These are phyloP conservation scores for Seira sanloemensis DNA, from an alignment of 2,888 invertebrate species.

Conservation along the genomic window DNA sequence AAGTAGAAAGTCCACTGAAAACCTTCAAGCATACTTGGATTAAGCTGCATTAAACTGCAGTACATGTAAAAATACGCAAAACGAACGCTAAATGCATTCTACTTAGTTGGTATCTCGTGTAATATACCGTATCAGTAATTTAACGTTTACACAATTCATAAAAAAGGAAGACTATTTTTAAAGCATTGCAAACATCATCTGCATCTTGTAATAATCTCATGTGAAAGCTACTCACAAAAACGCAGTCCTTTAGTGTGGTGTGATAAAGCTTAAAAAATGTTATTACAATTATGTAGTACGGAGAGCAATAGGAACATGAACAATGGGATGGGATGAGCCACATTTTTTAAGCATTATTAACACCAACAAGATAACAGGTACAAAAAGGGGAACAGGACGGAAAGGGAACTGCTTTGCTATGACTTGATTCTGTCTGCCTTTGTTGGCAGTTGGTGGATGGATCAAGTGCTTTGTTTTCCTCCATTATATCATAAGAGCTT, in stretches of 20 bases:
- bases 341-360: neutral
- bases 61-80: too few relatives aligned
- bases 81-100: neutral
- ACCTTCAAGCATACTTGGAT: neutral
- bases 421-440: neutral
- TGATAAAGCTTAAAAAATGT: neutral
- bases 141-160: neutral
- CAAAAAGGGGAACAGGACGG: neutral
- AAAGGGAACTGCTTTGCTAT: slow-evolving; percentile 8
- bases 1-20: neutral
- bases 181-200: neutral
- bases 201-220: neutral
- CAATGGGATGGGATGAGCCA: slow-evolving; percentile 9
- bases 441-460: too few relatives aligned
- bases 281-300: neutral
- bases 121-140: neutral
- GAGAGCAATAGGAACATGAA: neutral
- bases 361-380: slow-evolving; percentile 3
- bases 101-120: neutral
- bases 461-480: too few relatives aligned
- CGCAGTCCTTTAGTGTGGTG: neutral
- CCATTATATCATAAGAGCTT: too few relatives aligned
- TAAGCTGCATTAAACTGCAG: neutral
- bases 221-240: neutral
- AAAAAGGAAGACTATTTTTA: neutral